Evolutionary conservation across 2,888 invertebrate genomes (phyloP).

Genomic region (Lithophane ornitopus): DNA sequence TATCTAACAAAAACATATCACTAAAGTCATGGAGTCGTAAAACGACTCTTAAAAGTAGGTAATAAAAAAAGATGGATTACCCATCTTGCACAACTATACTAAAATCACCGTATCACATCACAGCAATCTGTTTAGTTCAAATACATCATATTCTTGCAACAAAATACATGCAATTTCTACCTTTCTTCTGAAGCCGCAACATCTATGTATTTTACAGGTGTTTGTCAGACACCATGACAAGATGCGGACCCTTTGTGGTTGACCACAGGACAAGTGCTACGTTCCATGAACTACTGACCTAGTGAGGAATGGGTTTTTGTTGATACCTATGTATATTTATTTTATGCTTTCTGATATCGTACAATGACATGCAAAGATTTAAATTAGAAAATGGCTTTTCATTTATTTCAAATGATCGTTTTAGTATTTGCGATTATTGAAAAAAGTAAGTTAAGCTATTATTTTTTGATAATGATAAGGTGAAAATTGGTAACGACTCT

Average conservation of each 20-base stretch:
- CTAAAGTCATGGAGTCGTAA: not conserved
- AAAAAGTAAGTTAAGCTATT: not conserved
- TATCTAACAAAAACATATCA: not conserved
- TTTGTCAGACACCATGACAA: constrained; percentile 35
- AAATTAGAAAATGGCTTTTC: not conserved
- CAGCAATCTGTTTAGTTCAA: not conserved
- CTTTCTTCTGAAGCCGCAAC: constrained; percentile 37
- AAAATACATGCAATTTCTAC: constrained; percentile 20
- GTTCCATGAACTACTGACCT: constrained; percentile 52
- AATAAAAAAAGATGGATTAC: not conserved
- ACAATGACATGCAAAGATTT: not conserved
- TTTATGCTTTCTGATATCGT: too few relatives aligned
- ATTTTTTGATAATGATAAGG: not conserved
- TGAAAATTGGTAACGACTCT: not conserved
- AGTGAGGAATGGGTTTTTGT: constrained; percentile 27
- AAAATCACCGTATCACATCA: not conserved
- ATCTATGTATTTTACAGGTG: constrained; percentile 7
- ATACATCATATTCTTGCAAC: not conserved
- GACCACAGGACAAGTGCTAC: constrained; percentile 39
- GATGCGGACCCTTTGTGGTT: constrained; percentile 53
- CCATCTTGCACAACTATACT: not conserved
- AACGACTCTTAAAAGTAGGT: not conserved
- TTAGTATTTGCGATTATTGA: not conserved
- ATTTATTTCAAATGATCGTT: not conserved
- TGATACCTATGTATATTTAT: not conserved